Percentiles rank a stretch among this genome's conserved stretches.
Conservation (phyloP, 1,140 invertebrate genomes). For the Drosophila asahinai region DNA sequence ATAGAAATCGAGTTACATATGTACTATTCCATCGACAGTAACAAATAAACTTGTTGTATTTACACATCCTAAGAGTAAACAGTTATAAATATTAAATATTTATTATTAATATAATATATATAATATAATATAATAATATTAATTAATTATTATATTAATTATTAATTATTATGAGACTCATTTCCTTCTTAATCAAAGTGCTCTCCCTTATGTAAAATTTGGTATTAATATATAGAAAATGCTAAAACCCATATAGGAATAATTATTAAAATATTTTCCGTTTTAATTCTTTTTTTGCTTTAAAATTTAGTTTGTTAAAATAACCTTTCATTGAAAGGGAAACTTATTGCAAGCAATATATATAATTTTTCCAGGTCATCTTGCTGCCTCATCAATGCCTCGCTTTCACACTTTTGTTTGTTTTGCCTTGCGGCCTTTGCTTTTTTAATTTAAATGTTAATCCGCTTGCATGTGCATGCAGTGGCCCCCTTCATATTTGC, state of each 20-base stretch:
- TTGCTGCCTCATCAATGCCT: not conserved
- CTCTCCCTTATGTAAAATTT: too few species aligned
- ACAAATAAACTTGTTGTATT: too few species aligned
- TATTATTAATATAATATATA: too few species aligned
- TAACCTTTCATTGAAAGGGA: too few species aligned
- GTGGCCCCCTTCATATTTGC: conserved; percentile 9
- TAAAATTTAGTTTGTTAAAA: too few species aligned
- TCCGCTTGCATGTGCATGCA: conserved; percentile 59
- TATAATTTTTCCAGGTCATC: conserved; percentile 1
- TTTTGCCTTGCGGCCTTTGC: conserved; percentile 42
- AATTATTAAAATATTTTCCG: not conserved
- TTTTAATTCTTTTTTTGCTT: not conserved
- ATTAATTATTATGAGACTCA: not conserved
- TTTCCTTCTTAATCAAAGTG: not conserved
- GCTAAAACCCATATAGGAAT: not conserved
- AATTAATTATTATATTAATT: too few species aligned
- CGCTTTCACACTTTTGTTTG: conserved; percentile 12
- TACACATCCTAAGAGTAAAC: not conserved
- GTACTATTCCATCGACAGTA: too few species aligned
- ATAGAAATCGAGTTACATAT: too few species aligned
- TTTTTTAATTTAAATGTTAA: conserved; percentile 79
- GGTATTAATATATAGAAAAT: not conserved
- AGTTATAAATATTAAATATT: too few species aligned
- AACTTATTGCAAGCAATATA: not conserved
- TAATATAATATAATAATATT: too few species aligned